Evolutionary conservation across 2,888 invertebrate species (phyloP).

Genomic region (Beris chalybata): DNA sequence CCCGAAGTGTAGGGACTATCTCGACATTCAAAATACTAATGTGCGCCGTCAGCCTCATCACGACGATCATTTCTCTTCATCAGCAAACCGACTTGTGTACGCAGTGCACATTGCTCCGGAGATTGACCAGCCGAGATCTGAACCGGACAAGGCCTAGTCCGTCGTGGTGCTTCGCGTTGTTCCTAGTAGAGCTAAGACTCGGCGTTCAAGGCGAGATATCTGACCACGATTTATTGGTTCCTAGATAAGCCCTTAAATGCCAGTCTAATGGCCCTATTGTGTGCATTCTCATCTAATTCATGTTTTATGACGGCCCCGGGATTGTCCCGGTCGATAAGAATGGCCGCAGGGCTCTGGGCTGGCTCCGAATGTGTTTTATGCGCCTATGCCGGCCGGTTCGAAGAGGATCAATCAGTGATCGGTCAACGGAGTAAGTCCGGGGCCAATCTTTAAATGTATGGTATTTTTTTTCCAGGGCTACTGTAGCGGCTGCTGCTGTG

Average conservation of each 20-base stretch:
- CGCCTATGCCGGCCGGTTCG: background rate
- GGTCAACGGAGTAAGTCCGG: no score
- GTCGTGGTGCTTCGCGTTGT: background rate
- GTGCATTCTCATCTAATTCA: conserved; percentile 26
- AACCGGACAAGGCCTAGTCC: background rate
- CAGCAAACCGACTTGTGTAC: background rate
- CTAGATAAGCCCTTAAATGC: conserved; percentile 19
- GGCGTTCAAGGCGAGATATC: background rate
- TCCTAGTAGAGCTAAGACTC: background rate
- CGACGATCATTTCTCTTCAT: conserved; percentile 12
- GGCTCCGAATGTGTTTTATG: background rate
- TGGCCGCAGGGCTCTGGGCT: background rate
- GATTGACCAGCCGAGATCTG: no score
- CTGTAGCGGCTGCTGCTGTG: no score
- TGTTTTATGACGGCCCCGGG: conserved; percentile 19
- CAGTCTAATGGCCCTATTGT: conserved; percentile 13
- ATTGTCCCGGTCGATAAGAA: conserved; percentile 17
- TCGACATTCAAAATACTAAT: conserved; percentile 14
- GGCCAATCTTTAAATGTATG: no score
- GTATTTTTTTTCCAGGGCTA: background rate
- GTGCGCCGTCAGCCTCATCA: conserved; percentile 1
- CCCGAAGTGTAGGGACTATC: conserved; percentile 6
- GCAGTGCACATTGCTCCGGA: no score
- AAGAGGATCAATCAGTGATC: conserved; percentile 16
- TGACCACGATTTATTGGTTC: conserved; percentile 23